A percentile compares a stretch with the other conserved stretches of the same genome.
Conservation (phyloP, 2,797 vertebrate genomes). For the Thaleichthys pacificus region DNA sequence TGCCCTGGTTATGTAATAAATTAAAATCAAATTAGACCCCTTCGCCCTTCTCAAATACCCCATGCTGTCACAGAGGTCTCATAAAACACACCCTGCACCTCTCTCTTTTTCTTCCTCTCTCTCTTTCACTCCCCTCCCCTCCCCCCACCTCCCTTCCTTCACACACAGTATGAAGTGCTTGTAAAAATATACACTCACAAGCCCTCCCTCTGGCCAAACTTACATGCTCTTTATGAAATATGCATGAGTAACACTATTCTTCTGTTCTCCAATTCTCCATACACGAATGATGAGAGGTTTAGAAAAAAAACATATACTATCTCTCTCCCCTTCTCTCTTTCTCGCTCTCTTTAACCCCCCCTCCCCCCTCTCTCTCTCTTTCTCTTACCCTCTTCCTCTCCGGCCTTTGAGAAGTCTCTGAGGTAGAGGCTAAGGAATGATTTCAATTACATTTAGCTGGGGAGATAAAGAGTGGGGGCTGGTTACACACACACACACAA, state of each 20-base stretch:
- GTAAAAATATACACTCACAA: slow-evolving; percentile 23
- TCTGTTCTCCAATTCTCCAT: too few species aligned
- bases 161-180: neutral
- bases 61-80: too few species aligned
- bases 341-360: neutral
- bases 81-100: too few species aligned
- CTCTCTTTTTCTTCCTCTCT: too few species aligned
- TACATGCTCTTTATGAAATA: neutral
- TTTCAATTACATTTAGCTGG: slow-evolving; percentile 54
- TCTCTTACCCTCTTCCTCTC: neutral
- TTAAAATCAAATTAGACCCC: slow-evolving; percentile 37
- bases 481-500: slow-evolving; percentile 12
- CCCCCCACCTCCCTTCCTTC: slow-evolving; percentile 15
- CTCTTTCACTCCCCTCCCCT: slow-evolving; percentile 7
- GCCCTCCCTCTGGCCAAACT: slow-evolving; percentile 1
- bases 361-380: neutral
- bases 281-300: too few species aligned
- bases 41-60: too few species aligned
- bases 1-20: slow-evolving; percentile 34
- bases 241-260: neutral
- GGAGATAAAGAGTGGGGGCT: slow-evolving; percentile 15
- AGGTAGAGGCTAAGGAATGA: slow-evolving; percentile 35
- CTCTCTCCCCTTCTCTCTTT: neutral
- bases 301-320: neutral
- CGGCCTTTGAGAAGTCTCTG: neutral